Conservation (phyloP, 2,797 vertebrate species). For the Pogonophryne albipinna region DNA sequence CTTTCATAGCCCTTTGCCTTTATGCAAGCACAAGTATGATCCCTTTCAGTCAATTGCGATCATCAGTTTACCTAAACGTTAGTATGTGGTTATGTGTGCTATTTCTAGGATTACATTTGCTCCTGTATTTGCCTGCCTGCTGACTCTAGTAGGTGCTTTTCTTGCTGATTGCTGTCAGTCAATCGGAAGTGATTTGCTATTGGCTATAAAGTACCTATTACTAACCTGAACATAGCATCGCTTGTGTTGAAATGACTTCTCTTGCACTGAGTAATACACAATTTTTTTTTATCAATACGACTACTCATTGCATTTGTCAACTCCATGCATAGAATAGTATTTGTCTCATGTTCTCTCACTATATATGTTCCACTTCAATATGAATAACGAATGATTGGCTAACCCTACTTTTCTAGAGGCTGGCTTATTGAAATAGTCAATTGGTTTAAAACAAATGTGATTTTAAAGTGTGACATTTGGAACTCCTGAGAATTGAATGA, state of each 20-base stretch:
- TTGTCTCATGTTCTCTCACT: not conserved
- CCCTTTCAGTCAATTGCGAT: not conserved
- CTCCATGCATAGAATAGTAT: not conserved
- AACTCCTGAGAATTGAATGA: too few relatives aligned
- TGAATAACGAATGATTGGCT: too few relatives aligned
- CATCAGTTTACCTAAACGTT: not conserved
- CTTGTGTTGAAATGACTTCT: not conserved
- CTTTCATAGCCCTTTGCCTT: not conserved
- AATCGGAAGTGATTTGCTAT: not conserved
- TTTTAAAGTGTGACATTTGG: too few relatives aligned
- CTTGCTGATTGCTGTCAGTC: slow-evolving; percentile 12
- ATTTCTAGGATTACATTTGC: not conserved
- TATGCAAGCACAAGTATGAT: not conserved
- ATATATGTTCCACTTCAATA: too few relatives aligned
- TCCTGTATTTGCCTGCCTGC: not conserved
- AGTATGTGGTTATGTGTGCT: not conserved
- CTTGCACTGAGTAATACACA: not conserved
- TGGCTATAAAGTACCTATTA: slow-evolving; percentile 3
- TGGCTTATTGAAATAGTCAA: too few relatives aligned
- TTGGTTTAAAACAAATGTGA: too few relatives aligned
- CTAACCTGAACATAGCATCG: not conserved
- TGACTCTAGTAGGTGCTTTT: not conserved
- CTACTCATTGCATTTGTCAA: not conserved
- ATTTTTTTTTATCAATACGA: not conserved
- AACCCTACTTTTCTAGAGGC: too few relatives aligned